These are phyloP conservation scores for Meteorus cinctellus DNA, from an alignment of 2,888 invertebrate genomes.

Conservation along the genomic window DNA sequence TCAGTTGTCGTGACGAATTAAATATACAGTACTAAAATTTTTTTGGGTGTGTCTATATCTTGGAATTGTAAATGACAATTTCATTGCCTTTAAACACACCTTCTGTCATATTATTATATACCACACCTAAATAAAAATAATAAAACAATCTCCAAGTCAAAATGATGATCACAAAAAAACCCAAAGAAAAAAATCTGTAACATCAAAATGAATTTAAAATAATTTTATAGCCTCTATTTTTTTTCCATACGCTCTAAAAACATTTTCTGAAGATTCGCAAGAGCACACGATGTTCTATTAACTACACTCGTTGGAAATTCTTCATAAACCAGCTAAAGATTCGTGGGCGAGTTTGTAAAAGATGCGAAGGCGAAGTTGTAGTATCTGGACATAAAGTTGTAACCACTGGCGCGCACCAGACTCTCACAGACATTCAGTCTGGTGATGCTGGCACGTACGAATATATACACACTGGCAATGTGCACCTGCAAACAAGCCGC, in stretches of 20 bases:
- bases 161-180: not conserved
- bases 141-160: too few species aligned
- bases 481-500: conserved; percentile 17
- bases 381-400: conserved; percentile 16
- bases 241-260: too few species aligned
- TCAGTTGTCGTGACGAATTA: not conserved
- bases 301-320: conserved; percentile 4
- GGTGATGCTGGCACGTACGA: not conserved
- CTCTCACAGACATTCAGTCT: conserved; percentile 17
- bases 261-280: too few species aligned
- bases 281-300: too few species aligned
- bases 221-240: too few species aligned
- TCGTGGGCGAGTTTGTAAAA: conserved; percentile 29
- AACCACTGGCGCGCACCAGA: conserved; percentile 8
- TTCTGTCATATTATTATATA: too few species aligned
- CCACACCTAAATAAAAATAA: too few species aligned
- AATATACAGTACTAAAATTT: not conserved
- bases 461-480: not conserved
- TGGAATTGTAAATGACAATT: too few species aligned
- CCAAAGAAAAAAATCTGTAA: not conserved
- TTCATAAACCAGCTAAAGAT: conserved; percentile 14
- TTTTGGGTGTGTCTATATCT: not conserved
- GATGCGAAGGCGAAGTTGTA: conserved; percentile 11
- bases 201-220: not conserved
- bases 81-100: too few species aligned